Percentiles rank a stretch among this genome's conserved stretches.
These are phyloP conservation scores for Ascaphus truei DNA, from an alignment of 2,113 vertebrate genomes.

Conservation along the genomic window DNA sequence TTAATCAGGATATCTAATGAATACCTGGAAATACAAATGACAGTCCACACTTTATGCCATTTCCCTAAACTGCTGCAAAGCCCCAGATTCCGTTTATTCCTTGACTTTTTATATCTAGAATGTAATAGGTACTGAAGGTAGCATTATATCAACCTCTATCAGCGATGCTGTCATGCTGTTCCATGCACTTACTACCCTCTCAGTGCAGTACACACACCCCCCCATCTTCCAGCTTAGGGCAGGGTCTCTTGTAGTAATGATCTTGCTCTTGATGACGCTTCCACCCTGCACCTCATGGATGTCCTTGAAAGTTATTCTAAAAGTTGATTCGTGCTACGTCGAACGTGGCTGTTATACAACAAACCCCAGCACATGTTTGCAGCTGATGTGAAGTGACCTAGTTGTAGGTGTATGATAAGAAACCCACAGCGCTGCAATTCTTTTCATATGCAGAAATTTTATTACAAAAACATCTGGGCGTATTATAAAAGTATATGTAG, in stretches of 20 bases:
- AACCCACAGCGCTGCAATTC: not conserved
- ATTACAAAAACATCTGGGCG: conserved; percentile 19
- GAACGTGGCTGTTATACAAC: not conserved
- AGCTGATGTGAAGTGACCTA: not conserved
- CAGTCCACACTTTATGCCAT: too few relatives aligned
- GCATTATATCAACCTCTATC: not conserved
- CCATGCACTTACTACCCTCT: not conserved
- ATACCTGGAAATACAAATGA: too few relatives aligned
- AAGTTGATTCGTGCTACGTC: not conserved
- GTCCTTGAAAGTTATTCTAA: not conserved
- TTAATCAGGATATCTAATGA: too few relatives aligned
- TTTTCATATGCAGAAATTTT: not conserved
- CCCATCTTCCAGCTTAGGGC: too few relatives aligned
- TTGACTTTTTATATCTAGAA: too few relatives aligned
- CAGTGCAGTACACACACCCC: not conserved
- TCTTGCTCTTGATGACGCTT: too few relatives aligned
- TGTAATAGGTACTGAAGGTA: too few relatives aligned
- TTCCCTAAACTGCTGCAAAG: too few relatives aligned
- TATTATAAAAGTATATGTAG: conserved; percentile 29
- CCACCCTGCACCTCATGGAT: not conserved
- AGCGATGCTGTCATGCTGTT: not conserved
- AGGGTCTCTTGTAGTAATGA: too few relatives aligned
- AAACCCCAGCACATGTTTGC: too few relatives aligned
- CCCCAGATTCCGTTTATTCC: too few relatives aligned
- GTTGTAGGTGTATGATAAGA: conserved; percentile 11